These are phyloP conservation scores for Labeo rohita DNA, from an alignment of 2,113 vertebrate genomes.

Conservation along the genomic window DNA sequence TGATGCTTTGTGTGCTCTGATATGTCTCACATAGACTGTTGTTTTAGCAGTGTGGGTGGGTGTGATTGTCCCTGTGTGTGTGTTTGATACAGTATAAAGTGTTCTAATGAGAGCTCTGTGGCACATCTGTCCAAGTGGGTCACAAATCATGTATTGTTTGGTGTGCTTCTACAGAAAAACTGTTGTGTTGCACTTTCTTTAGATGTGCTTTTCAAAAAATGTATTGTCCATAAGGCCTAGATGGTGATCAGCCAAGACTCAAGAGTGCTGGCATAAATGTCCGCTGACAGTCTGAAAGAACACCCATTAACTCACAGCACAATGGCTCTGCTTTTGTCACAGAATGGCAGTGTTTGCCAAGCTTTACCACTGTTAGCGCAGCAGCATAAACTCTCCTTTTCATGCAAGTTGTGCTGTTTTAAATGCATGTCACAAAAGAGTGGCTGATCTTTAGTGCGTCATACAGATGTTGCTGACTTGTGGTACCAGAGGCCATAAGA, in stretches of 20 bases:
- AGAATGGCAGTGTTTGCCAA: conserved; percentile 30
- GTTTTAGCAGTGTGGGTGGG: neutral
- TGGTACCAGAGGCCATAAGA: neutral
- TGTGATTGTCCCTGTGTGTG: neutral
- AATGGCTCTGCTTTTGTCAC: conserved; percentile 44
- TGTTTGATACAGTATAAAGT: conserved; percentile 12
- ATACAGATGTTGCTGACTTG: neutral
- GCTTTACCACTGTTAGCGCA: conserved; percentile 46
- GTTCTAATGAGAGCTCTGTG: conserved; percentile 40
- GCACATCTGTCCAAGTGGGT: conserved; percentile 27
- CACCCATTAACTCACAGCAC: conserved; percentile 40
- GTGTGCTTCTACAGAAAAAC: neutral
- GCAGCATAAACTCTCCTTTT: conserved; percentile 21
- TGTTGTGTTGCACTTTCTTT: conserved; percentile 2
- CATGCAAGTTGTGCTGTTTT: conserved; percentile 20
- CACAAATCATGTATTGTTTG: conserved; percentile 20
- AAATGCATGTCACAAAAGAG: neutral
- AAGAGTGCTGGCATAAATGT: conserved; percentile 39
- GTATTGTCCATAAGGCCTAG: neutral
- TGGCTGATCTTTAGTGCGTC: neutral
- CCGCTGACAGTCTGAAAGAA: conserved; percentile 45
- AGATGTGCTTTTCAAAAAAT: neutral
- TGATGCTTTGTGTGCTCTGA: conserved; percentile 14
- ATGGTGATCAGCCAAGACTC: neutral
- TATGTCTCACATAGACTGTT: conserved; percentile 25